Percentiles rank a stretch among this genome's conserved stretches.
Conservation (phyloP, 2,797 vertebrate species). For the Bradypus variegatus region DNA sequence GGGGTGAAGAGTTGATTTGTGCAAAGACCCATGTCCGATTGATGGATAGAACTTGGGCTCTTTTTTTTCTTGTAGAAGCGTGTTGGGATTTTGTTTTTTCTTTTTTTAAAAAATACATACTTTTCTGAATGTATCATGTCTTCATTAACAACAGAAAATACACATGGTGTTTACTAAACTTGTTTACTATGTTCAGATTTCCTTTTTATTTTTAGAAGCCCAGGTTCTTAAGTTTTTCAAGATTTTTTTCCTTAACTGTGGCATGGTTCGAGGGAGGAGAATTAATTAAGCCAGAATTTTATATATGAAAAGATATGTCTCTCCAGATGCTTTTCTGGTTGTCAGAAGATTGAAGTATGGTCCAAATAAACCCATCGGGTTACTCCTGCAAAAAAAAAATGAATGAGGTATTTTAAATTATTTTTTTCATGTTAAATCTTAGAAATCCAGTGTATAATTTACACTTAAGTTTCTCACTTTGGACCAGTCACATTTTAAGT, state of each 20-base stretch:
- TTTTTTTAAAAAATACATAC: not conserved
- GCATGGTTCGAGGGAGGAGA: constrained; percentile 40
- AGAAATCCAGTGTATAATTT: not conserved
- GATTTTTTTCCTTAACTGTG: constrained; percentile 30
- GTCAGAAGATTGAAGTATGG: not conserved
- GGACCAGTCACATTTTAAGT: not conserved
- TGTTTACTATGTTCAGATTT: constrained; percentile 52
- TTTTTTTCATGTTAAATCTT: not conserved
- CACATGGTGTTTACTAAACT: constrained; percentile 57
- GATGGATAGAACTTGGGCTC: constrained; percentile 33
- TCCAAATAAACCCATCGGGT: not conserved
- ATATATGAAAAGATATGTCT: constrained; percentile 35
- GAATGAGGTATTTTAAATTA: too few relatives aligned
- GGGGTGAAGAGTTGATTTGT: not conserved
- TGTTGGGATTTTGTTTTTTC: constrained; percentile 35
- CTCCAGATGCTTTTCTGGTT: not conserved
- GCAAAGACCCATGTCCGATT: constrained; percentile 22
- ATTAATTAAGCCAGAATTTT: constrained; percentile 42
- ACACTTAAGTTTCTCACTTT: not conserved
- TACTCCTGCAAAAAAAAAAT: too few relatives aligned
- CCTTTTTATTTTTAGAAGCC: constrained; percentile 42
- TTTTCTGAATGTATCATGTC: constrained; percentile 57
- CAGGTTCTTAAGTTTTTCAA: constrained; percentile 51
- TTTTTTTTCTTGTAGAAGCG: not conserved
- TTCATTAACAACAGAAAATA: constrained; percentile 53